phyloP scores from a whole-genome alignment of 2,113 vertebrate species.

The Phainopepla nitens region DNA sequence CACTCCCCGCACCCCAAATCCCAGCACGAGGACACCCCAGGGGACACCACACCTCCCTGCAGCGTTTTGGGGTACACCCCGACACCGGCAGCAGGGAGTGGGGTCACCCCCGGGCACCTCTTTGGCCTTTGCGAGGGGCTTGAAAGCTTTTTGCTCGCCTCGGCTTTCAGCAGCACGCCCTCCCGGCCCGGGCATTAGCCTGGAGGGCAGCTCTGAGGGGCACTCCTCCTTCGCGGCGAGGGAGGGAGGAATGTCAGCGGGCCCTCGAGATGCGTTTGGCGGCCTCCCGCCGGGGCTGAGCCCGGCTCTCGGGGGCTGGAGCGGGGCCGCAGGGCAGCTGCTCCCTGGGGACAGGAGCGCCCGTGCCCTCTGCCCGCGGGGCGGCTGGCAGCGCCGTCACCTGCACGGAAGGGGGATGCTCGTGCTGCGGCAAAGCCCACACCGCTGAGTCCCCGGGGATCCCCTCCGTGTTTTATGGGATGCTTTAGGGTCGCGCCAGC shows the following conservation, averaged over 20 bases:
- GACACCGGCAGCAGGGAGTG: rapidly evolving
- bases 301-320: background rate
- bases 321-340: rapidly evolving
- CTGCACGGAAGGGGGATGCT: background rate
- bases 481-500: background rate
- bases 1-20: rapidly evolving
- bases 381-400: rapidly evolving
- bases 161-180: background rate
- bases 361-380: rapidly evolving
- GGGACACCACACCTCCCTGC: background rate
- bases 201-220: background rate
- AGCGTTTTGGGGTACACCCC: background rate
- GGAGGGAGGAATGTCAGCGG: background rate
- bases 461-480: rapidly evolving
- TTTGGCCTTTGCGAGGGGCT: background rate
- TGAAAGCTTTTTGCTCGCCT: background rate
- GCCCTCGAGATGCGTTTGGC: constrained; percentile 46
- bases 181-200: background rate
- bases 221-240: background rate
- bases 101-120: background rate
- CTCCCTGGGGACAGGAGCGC: background rate
- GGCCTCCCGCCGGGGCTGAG: background rate
- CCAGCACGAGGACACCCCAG: rapidly evolving
- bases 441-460: rapidly evolving
- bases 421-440: background rate